These are phyloP conservation scores for Saimiri boliviensis DNA, from an alignment of 2,113 vertebrate genomes.

Conservation along the genomic window DNA sequence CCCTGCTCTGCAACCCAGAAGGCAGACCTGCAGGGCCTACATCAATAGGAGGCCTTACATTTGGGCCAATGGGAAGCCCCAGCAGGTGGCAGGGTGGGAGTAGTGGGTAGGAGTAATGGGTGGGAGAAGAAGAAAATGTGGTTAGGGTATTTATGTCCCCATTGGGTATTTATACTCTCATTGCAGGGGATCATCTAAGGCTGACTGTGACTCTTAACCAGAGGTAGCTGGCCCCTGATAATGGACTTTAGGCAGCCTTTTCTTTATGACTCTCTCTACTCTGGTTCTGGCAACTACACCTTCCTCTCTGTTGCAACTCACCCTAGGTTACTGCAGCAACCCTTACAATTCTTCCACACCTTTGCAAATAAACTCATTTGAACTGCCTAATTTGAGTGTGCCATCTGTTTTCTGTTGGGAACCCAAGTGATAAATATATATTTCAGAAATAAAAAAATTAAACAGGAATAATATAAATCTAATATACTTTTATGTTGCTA, in stretches of 20 bases:
- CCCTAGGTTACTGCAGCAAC: not conserved
- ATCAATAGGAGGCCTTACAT: rapidly evolving
- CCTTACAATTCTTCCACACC: not conserved
- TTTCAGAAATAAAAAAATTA: slow-evolving; percentile 37
- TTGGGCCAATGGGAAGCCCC: not conserved
- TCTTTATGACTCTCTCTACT: not conserved
- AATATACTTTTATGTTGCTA: not conserved
- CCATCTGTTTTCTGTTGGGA: slow-evolving; percentile 36
- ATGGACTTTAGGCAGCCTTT: not conserved
- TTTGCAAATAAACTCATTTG: not conserved
- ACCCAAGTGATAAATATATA: not conserved
- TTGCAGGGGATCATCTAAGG: not conserved
- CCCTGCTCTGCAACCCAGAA: not conserved
- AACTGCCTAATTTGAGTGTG: not conserved
- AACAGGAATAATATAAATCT: not conserved
- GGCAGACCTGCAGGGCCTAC: not conserved
- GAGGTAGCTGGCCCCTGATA: not conserved
- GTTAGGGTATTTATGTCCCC: not conserved
- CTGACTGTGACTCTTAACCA: not conserved
- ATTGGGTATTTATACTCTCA: not conserved
- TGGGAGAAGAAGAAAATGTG: not conserved
- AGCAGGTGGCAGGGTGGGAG: not conserved
- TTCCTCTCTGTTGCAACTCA: not conserved
- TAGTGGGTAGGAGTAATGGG: not conserved
- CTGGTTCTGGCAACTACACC: not conserved